Evolutionary conservation across 2,113 vertebrate species (phyloP), one percentile per base, ranked within the genome.

Genomic region (Hippolais icterina): DNA sequence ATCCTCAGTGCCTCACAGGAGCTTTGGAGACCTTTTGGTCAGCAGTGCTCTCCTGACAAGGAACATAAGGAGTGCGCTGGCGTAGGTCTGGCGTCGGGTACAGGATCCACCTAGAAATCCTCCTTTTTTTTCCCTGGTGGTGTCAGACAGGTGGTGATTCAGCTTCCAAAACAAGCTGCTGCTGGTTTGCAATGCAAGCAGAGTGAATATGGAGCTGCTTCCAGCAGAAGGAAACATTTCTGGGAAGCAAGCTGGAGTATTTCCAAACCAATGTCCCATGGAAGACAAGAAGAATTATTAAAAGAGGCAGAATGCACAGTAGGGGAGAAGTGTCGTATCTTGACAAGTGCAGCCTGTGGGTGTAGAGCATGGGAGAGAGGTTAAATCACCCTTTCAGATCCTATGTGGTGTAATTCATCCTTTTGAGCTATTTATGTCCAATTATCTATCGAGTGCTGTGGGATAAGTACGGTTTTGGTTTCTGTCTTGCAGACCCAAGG

Each of bases 81-180:
- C 54, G 56, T 33, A 80, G 78, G 61, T 56, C 46, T 94, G 72
- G 53, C 22, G 2, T 61, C 1, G 9, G 69, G 25, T 68, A 15
- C 37, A 77, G 66, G 70, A 88, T 91, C 76, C 35, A 87, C 68
- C 77, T 84, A 59, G 71, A 90, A 96, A 93, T 89, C 49, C 44
- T 61, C 35, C 5, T 59, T 70, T 42, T 33, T 33, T 33, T 24
- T 14, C 15, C 83, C 44, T 16, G 9, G 18, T 91, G 72, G 82
- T 95, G 85, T 93, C 80, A 95, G 80, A 76, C 92, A 94, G 89
- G 93, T 96, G 92, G 66, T 96, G 94, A 88, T 96, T 96, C 96
- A 95, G 93, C 94, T 90, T 95, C 82, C 96, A 94, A 95, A 97
- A 93, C 91, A 94, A 97, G 92, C 95, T 83, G 80, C 89, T 93